Base-by-base conservation (phyloP, 2,797 vertebrate genomes). In the Benthosema pterotum region DNA sequence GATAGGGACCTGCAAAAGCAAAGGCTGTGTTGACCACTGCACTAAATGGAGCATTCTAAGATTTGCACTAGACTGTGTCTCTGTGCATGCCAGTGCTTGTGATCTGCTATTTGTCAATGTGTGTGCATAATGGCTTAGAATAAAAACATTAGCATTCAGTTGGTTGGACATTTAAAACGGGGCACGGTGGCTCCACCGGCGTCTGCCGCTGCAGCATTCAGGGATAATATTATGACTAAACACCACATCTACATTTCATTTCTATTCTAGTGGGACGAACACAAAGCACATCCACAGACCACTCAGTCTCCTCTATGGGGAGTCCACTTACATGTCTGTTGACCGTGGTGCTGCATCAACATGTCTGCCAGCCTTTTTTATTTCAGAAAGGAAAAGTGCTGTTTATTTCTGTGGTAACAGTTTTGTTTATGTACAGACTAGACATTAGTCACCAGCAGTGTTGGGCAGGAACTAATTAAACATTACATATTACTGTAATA, bases 291-390 rank as follows among this genome's bases (percentile, higher is more conserved):
- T 73, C 67, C 18, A 32, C n/a, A n/a, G n/a, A 52, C 64, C 63
- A 9, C 32, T 38, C n/a, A n/a, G 1, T 49, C 61, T 62, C 64
- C 25, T 53, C 50, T 70, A 71, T 22, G 8, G 7, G 57, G 50
- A 57, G 4, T 11, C 5, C 19, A 89, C 89, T 89, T 84, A 88
- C 89, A 83, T 42, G 53, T 85, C 69, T 19, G 74, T 53, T 38
- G 70, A 75, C 83, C 63, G 73, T 6, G 59, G 69, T 1, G 81
- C n/a, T 17, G 74, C 66, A 28, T 51, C 71, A 46, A 32, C 51
- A 52, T 57, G 17, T 52, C 75, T 78, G 18, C 71, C 58, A 25
- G 75, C 83, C 87, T 89, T 85, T 63, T 89, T 85, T 63, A 5
- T 25, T 47, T 48, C 4, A 4, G 45, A 60, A 11, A 43, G 63